phyloP scores from a whole-genome alignment of 2,113 vertebrate genomes.

The Nyctibius bracteatus region DNA sequence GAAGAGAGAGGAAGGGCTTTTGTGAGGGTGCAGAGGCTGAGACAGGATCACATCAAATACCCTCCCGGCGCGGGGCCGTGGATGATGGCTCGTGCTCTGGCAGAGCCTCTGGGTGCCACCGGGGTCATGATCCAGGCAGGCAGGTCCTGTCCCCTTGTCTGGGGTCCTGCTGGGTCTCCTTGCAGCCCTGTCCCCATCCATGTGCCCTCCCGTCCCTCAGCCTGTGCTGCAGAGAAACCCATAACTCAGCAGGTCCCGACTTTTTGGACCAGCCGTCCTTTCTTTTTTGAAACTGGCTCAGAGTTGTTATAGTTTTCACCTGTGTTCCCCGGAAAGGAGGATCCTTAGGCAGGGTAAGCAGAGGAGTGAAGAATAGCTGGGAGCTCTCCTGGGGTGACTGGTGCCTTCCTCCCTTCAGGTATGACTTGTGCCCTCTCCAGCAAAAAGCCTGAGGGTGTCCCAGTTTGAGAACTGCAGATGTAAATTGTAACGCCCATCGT shows the following conservation, averaged over 20 bases:
- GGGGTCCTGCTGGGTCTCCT: neutral
- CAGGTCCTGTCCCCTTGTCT: neutral
- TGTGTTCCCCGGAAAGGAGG: neutral
- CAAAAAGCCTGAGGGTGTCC: neutral
- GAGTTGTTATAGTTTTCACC: accelerated
- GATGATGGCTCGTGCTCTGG: accelerated
- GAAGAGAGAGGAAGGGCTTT: neutral
- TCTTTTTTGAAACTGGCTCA: neutral
- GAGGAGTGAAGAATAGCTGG: neutral
- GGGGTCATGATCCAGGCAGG: neutral
- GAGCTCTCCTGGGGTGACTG: neutral
- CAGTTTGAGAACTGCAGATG: neutral
- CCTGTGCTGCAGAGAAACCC: neutral
- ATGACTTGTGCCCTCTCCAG: neutral
- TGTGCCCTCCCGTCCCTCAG: neutral
- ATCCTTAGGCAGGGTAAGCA: neutral
- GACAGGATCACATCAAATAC: neutral
- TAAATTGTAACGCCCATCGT: accelerated
- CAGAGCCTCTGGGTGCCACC: neutral
- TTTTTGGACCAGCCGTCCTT: neutral
- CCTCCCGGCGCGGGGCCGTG: accelerated
- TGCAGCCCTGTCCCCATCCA: neutral
- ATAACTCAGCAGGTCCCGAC: neutral
- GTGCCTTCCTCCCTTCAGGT: neutral
- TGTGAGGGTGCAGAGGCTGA: neutral